Base-by-base conservation (phyloP, 2,113 vertebrate genomes). In the Protobothrops flavoviridis region DNA sequence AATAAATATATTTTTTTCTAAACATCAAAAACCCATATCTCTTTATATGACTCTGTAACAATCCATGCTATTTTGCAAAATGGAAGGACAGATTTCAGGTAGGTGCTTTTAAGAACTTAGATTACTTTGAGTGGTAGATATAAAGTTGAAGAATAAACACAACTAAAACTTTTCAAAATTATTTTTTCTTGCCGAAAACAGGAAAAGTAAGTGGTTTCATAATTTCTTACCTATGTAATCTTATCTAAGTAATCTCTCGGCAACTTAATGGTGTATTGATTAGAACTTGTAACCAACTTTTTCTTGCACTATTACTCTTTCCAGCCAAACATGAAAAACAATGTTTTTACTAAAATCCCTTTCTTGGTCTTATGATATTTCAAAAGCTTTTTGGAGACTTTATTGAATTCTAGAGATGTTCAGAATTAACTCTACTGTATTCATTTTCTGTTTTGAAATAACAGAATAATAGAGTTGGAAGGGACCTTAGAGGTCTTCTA, bases 221-320 rank as follows among this genome's bases (percentile, higher is more conserved):
- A 90, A 74, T 94, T 97, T 96, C 93, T 94, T 95, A 45, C 24
- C 69, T n/a, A 1, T 91, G 87, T 96, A 96, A 96, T 95, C 90
- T 57, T 95, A 59, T 92, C 86, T 96, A 85, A 3, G 45, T 92
- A 81, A 81, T 61, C 69, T 95, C 61, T 95, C 48, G 13, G 90
- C 86, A 81, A 95, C 94, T 96, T 96, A 97, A 97, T 95, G 69
- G 95, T 59, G n/a, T 97, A 97, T 96, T 96, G 96, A 95, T 91
- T 96, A 93, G 92, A 94, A 94, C 92, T 91, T 93, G 90, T 45
- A 93, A 92, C 88, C 21, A 45, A 12, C 93, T 96, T 48, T 93
- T 97, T 97, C 94, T 94, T 93, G 91, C 90, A 90, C 95, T 97
- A 93, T 96, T 95, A 93, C 69, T 95, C 87, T 94, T 56, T 93